Evolutionary conservation across 2,888 invertebrate species (phyloP), one percentile per base, ranked within the genome.

Genomic region (Amorpha juglandis): DNA sequence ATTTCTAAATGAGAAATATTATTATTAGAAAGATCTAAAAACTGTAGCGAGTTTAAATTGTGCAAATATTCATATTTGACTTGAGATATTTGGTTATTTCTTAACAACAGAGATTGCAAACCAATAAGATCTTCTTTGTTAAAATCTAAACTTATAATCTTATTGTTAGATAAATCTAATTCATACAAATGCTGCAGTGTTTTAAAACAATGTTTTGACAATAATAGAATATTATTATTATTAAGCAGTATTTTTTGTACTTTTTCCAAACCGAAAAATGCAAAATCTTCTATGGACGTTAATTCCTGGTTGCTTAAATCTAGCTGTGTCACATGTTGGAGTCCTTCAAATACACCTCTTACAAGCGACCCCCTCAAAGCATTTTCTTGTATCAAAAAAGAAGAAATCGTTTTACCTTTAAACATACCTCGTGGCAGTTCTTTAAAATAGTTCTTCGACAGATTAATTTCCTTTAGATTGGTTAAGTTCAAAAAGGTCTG

Each of bases 11-110:
- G 68, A 0, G 82, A 69, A 65, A 91, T 86, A 62, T 83, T 79
- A 67, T 91, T 91, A 62, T 82, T 71, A 14, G 89, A 85, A 35
- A 91, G 67, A 78, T 90, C 88, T 64, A 91, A 78, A 74, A 77
- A 77, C 63, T 81, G 74, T 12, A 91, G 71, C 16, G 66, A 67
- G 50, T 67, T 73, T 47, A 90, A 74, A 16, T 77, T 68, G 33
- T 71, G 63, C 62, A 90, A 84, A 47, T 81, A 68, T 52, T 83
- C 75, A 50, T 75, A 70, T 52, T 78, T 75, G 12, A 91, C 78
- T 65, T 78, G 66, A 4, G 68, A 72, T n/a, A 91, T 70, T 47
- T 71, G 68, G 69, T 91, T 91, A 62, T 85, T 77, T 66, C 70
- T 72, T 14, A 90, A 69, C 9, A 72, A 73, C 1, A 91, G 70